These are phyloP conservation scores for Gymnoscopelus braueri DNA, from an alignment of 2,797 vertebrate genomes.

Conservation along the genomic window DNA sequence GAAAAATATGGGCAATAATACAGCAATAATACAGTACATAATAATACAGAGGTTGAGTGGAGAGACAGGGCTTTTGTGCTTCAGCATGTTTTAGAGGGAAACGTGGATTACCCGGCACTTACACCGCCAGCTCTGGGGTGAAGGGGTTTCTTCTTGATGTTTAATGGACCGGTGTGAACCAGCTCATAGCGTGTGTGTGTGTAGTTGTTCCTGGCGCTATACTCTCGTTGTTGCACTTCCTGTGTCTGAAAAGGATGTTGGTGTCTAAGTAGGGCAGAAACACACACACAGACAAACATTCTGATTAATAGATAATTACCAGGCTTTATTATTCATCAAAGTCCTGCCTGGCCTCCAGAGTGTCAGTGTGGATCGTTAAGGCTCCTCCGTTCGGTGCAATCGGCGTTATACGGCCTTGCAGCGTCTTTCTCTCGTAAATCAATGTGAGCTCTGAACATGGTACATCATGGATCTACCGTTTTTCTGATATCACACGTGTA, in stretches of 20 bases:
- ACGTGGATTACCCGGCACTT: conserved; percentile 5
- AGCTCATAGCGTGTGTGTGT: background rate
- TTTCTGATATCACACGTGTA: background rate
- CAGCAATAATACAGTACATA: too few relatives aligned
- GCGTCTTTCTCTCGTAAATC: conserved; percentile 23
- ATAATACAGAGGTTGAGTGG: too few relatives aligned
- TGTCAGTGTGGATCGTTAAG: conserved; percentile 2
- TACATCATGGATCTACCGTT: background rate
- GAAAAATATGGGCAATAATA: too few relatives aligned
- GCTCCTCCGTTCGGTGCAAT: conserved; percentile 27
- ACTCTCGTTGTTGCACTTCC: conserved; percentile 14
- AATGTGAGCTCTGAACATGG: background rate
- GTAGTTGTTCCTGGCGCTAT: conserved; percentile 37
- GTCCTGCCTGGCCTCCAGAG: conserved; percentile 43
- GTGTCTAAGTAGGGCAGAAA: conserved; percentile 44
- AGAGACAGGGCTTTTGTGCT: background rate
- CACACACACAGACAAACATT: conserved; percentile 50
- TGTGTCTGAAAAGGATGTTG: conserved; percentile 13
- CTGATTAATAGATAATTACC: conserved; percentile 68
- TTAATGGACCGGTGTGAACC: conserved; percentile 33
- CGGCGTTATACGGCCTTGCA: conserved; percentile 6
- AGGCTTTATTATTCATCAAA: conserved; percentile 66
- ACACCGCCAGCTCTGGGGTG: conserved; percentile 1
- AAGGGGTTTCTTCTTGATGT: conserved; percentile 14
- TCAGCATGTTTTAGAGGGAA: background rate